Base-by-base conservation (phyloP, 2,888 invertebrate genomes). In the Erannis defoliaria region DNA sequence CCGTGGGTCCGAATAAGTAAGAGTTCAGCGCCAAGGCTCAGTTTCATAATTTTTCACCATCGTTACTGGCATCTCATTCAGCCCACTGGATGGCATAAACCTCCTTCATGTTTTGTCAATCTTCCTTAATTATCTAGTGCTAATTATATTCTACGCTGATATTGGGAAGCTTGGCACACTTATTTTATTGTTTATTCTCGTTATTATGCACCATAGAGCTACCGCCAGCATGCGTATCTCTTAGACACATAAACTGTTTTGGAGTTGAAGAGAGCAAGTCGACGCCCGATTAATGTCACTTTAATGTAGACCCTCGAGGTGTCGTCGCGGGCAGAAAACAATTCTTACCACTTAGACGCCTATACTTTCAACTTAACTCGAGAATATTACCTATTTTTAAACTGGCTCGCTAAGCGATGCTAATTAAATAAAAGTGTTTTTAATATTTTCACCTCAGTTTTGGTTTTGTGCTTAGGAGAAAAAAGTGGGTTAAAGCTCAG, bases 251-350 rank as follows among this genome's bases (percentile, higher is more conserved):
- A 38, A 4, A 67, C 46, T 72, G 55, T 75, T 77, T 73, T 66
- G 14, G 43, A 45, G 49, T 51, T 51, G 58, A 8, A 29, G 29
- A 43, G 26, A 21, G 26, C 45, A 54, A 55, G 64, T 40, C 35
- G 48, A 64, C 55, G 81, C 82, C 81, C 91, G 86, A 93, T 93
- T 93, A 91, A 93, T 93, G 92, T 92, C 89, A 90, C 91, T 93
- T 91, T 91, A 86, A 85, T 77, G 81, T 76, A 50, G 84, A 87
- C 85, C 85, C 78, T 83, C 75, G 84, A 84, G 84, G 82, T 86
- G 82, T 79, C 81, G 81, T 70, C 73, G 70, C 63, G 80, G 87
- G 87, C 88, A 85, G 85, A 76, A 78, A 88, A 92, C 92, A 93
- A 86, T 89, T 85, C 89, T 90, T 89, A 82, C 85, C 86, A 91